Conservation (phyloP, 2,113 vertebrate genomes). For the Hypomesus transpacificus region DNA sequence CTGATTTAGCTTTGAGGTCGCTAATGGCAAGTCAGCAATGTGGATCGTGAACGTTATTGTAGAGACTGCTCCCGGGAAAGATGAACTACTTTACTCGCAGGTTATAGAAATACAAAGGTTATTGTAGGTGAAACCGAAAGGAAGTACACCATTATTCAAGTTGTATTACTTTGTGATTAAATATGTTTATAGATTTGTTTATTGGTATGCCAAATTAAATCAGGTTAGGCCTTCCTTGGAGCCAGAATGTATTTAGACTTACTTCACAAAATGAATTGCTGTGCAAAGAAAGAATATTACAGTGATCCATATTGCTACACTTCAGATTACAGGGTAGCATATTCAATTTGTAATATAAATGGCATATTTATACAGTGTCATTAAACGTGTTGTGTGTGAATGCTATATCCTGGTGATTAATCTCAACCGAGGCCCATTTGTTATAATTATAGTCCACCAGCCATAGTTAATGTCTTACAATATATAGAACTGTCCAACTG, state of each 20-base stretch:
- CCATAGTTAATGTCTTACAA: conserved; percentile 3
- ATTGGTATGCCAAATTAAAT: conserved; percentile 24
- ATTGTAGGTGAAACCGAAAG: background rate
- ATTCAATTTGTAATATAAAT: conserved; percentile 50
- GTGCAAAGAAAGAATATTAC: conserved; percentile 33
- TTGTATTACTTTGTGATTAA: conserved; percentile 9
- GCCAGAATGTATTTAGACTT: conserved; percentile 18
- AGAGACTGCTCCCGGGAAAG: background rate
- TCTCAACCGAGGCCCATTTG: conserved; percentile 37
- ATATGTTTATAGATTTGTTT: background rate
- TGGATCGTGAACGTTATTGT: background rate
- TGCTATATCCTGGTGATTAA: conserved; percentile 33
- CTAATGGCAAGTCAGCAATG: too few species aligned
- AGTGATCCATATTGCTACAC: conserved; percentile 26
- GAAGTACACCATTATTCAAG: conserved; percentile 18
- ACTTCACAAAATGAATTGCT: conserved; percentile 42
- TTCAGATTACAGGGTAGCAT: conserved; percentile 43
- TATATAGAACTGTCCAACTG: background rate
- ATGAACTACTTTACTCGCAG: background rate
- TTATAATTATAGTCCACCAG: conserved; percentile 37
- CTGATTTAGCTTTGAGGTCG: too few species aligned
- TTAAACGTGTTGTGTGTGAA: conserved; percentile 36
- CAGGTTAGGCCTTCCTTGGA: conserved; percentile 9
- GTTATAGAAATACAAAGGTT: background rate
- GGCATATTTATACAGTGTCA: conserved; percentile 42